These are phyloP conservation scores for Cheirogaleus major DNA, from an alignment of 2,797 vertebrate genomes.

Conservation along the genomic window DNA sequence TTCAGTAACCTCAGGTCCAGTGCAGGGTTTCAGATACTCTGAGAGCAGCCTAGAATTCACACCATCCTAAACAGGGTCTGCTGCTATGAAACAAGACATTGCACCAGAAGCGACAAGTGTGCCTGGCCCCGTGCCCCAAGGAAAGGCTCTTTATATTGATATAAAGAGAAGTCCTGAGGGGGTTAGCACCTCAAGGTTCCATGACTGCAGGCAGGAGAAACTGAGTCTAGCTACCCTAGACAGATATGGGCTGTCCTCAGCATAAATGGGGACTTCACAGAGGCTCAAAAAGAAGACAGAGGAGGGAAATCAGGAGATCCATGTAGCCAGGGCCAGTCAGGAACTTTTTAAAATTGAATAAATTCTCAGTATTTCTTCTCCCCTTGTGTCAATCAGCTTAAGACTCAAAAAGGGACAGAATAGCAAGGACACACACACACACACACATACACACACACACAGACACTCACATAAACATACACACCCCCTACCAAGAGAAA, in stretches of 20 bases:
- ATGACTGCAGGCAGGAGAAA: background rate
- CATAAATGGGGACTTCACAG: background rate
- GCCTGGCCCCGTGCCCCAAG: background rate
- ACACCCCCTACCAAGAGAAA: background rate
- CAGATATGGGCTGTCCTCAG: background rate
- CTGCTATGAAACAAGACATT: background rate
- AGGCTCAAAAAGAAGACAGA: background rate
- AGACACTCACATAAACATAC: too few relatives aligned
- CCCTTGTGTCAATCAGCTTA: background rate
- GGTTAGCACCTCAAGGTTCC: background rate
- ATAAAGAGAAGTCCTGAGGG: background rate
- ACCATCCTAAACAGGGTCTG: background rate
- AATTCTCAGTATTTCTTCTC: background rate
- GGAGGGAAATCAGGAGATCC: background rate
- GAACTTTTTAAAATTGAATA: background rate
- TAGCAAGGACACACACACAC: background rate
- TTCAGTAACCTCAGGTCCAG: background rate
- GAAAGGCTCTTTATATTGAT: background rate
- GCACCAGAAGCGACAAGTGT: background rate
- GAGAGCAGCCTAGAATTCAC: background rate
- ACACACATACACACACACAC: background rate
- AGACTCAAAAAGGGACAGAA: background rate
- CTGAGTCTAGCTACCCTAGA: background rate
- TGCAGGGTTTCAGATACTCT: background rate
- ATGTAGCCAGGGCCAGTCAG: background rate